Percentiles rank a stretch among this genome's conserved stretches.
Conservation (phyloP, 2,888 invertebrate genomes). For the Conomelus anceps region DNA sequence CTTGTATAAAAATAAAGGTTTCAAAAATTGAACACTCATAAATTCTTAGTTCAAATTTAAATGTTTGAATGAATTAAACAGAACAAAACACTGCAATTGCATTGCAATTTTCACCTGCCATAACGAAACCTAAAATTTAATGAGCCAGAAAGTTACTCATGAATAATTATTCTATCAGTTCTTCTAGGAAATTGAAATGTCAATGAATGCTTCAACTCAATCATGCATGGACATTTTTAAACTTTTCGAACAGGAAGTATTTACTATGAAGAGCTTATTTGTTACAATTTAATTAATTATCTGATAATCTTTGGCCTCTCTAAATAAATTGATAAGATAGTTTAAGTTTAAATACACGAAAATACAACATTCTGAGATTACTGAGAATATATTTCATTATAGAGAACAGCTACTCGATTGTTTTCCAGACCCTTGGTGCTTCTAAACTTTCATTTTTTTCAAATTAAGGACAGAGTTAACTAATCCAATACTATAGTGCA, state of each 20-base stretch:
- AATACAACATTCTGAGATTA: not conserved
- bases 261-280: not conserved
- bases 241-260: not conserved
- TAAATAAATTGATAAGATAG: not conserved
- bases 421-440: too few species aligned
- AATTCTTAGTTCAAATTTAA: too few species aligned
- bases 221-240: not conserved
- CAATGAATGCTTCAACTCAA: not conserved
- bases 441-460: too few species aligned
- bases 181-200: not conserved
- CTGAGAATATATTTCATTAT: too few species aligned
- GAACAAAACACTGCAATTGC: not conserved
- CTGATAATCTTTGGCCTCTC: not conserved
- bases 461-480: too few species aligned
- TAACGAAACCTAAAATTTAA: not conserved
- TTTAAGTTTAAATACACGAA: not conserved
- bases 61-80: not conserved
- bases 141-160: not conserved
- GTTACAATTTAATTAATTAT: not conserved
- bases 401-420: too few species aligned
- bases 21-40: too few species aligned
- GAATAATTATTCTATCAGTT: not conserved
- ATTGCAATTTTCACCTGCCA: not conserved
- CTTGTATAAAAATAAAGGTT: too few species aligned
- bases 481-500: too few species aligned